Conservation (phyloP, 2,888 invertebrate species). For the Cataglyphis livida region DNA sequence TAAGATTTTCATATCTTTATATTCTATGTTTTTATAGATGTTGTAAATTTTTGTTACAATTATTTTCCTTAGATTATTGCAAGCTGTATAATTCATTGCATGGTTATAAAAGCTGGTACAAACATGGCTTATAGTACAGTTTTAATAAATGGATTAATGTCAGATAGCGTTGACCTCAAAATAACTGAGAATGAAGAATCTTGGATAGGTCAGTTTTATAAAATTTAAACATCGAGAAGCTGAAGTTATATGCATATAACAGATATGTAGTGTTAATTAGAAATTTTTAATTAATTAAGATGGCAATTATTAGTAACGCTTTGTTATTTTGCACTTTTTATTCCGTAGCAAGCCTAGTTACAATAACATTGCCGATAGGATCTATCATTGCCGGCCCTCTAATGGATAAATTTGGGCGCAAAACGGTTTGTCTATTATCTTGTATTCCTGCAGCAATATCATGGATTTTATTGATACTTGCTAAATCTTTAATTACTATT, state of each 20-base stretch:
- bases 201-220: conserved; percentile 87
- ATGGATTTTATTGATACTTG: conserved; percentile 86
- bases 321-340: conserved; percentile 66
- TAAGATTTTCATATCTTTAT: not conserved
- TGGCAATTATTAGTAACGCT: not conserved
- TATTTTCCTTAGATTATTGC: conserved; percentile 83
- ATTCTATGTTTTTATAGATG: not conserved
- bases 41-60: conserved; percentile 3
- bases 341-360: conserved; percentile 87
- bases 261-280: not conserved
- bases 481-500: conserved; percentile 85
- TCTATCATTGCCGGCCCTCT: conserved; percentile 87
- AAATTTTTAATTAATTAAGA: not conserved
- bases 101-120: conserved; percentile 87
- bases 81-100: conserved; percentile 85
- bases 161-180: conserved; percentile 82
- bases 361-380: conserved; percentile 87
- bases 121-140: conserved; percentile 88
- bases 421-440: conserved; percentile 85
- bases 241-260: not conserved
- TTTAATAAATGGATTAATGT: conserved; percentile 86
- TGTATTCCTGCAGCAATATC: conserved; percentile 86
- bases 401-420: conserved; percentile 88
- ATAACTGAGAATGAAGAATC: conserved; percentile 86
- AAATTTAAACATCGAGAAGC: not conserved